Percentiles rank a stretch among this genome's conserved stretches.
Evolutionary conservation across 1,140 invertebrate genomes (phyloP).

Genomic region (Pogonognathellus flavescens): DNA sequence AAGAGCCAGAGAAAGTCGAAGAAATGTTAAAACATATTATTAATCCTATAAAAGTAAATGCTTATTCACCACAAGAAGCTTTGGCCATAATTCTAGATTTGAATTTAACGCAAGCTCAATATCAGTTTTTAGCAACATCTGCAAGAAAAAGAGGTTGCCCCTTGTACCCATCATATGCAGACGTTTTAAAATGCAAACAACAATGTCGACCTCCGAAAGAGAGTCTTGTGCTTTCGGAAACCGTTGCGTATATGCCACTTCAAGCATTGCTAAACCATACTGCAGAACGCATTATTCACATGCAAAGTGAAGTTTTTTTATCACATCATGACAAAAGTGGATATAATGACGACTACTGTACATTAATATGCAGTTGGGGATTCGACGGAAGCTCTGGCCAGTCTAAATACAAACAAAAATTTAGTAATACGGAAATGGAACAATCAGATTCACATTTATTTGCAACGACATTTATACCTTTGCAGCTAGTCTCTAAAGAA

Average conservation of each 20-base stretch:
- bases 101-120: background rate
- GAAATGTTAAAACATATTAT: too few relatives aligned
- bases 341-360: background rate
- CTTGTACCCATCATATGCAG: background rate
- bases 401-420: slow-evolving; percentile 46
- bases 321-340: background rate
- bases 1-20: too few relatives aligned
- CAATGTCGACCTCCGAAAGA: background rate
- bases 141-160: background rate
- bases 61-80: too few relatives aligned
- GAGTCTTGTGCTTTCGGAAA: background rate
- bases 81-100: background rate
- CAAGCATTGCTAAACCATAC: background rate
- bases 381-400: slow-evolving; percentile 51
- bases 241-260: background rate
- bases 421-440: background rate
- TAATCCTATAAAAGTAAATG: too few relatives aligned
- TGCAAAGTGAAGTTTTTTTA: background rate
- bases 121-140: background rate
- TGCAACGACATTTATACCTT: slow-evolving; percentile 31
- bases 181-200: background rate
- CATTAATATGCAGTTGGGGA: slow-evolving; percentile 41
- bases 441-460: slow-evolving; percentile 18
- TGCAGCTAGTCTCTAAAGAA: background rate
- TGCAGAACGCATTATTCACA: background rate